Percentiles rank a stretch among this genome's conserved stretches.
These are phyloP conservation scores for Australoheros scitulus DNA, from an alignment of 2,113 vertebrate genomes.

Conservation along the genomic window DNA sequence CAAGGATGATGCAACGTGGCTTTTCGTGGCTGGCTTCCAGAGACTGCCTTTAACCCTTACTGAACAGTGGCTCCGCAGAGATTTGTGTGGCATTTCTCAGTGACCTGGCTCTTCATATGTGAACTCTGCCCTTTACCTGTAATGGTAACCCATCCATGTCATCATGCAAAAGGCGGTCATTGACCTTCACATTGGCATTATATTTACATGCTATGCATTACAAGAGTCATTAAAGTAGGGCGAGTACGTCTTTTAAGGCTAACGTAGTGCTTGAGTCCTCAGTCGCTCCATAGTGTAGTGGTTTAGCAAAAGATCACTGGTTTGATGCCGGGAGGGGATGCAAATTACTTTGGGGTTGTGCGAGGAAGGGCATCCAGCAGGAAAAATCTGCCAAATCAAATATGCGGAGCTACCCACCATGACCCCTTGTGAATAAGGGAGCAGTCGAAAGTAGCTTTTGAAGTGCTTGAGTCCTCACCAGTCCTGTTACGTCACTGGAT, in stretches of 20 bases:
- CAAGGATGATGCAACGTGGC: constrained; percentile 62
- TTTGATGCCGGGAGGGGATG: background rate
- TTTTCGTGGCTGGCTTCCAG: constrained; percentile 18
- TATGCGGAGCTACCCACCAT: background rate
- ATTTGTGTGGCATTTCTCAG: background rate
- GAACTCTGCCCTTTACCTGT: background rate
- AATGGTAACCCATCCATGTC: background rate
- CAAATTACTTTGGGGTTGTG: background rate
- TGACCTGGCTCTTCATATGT: background rate
- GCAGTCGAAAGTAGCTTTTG: background rate
- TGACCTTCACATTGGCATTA: background rate
- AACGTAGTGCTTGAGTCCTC: constrained; percentile 11
- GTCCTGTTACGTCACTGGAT: background rate
- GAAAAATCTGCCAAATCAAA: background rate
- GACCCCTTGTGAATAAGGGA: background rate
- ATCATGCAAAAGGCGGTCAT: background rate
- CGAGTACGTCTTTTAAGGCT: background rate
- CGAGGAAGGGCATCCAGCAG: background rate
- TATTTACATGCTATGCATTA: background rate
- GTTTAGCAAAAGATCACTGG: background rate
- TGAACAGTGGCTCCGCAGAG: background rate
- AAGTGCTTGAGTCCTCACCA: constrained; percentile 3
- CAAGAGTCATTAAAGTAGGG: background rate
- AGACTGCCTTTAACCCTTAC: constrained; percentile 25
- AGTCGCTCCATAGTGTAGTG: background rate